These are phyloP conservation scores for Echinarachnius parma DNA, from an alignment of 53 echinoderm and acorn worm species.

Conservation along the genomic window DNA sequence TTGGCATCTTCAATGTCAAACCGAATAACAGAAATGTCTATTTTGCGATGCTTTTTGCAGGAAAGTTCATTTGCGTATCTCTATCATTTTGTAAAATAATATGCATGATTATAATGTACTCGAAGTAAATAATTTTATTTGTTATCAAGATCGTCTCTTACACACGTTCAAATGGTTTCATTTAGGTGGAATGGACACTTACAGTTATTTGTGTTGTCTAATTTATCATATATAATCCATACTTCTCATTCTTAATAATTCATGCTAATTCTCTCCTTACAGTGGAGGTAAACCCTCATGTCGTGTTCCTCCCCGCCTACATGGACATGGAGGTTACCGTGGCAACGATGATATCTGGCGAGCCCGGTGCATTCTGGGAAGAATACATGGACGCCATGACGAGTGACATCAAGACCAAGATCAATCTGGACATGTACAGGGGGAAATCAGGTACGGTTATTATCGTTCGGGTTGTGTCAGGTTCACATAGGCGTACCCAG, in stretches of 20 bases:
- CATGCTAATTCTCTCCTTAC: neutral
- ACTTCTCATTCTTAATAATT: neutral
- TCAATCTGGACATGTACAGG: constrained; percentile 35
- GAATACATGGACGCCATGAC: constrained; percentile 40
- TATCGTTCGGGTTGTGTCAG: no score
- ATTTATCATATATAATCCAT: no score
- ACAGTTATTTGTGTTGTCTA: no score
- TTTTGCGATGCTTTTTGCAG: no score
- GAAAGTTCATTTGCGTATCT: no score
- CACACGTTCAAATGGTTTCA: no score
- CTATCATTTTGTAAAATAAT: no score
- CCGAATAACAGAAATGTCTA: constrained; percentile 15
- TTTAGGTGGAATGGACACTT: no score
- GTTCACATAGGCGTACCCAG: no score
- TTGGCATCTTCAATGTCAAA: constrained; percentile 38
- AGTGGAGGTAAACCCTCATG: constrained; percentile 25
- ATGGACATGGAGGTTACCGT: constrained; percentile 38
- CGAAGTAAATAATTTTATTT: no score
- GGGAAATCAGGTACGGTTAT: constrained; percentile 32
- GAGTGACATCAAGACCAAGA: constrained; percentile 10
- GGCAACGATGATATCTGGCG: constrained; percentile 31
- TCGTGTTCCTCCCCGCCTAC: constrained; percentile 34
- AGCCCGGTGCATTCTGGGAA: constrained; percentile 32
- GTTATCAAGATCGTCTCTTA: no score
- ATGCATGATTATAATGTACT: no score